Evolutionary conservation across 1,140 invertebrate species (phyloP).

Genomic region (Pantala flavescens): DNA sequence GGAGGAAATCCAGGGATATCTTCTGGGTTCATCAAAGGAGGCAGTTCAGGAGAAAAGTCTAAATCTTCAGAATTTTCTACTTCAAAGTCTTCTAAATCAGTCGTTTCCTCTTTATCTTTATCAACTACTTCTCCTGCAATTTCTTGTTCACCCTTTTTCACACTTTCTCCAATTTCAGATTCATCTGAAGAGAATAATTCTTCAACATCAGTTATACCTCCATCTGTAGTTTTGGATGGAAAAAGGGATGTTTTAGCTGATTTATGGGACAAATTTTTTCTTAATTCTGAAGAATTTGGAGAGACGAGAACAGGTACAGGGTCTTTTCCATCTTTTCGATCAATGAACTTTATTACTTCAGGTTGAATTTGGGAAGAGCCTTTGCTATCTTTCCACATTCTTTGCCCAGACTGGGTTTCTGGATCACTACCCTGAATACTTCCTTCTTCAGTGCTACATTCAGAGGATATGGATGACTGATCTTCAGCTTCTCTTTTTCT

Average conservation of each 20-base stretch:
- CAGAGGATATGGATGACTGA: not conserved
- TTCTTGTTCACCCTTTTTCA: constrained; percentile 16
- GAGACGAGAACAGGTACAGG: not conserved
- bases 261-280: not conserved
- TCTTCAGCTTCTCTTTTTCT: not conserved
- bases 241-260: not conserved
- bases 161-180: not conserved
- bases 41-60: constrained; percentile 19
- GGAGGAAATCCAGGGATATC: constrained; percentile 32
- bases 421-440: not conserved
- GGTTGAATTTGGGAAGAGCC: not conserved
- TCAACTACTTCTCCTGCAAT: not conserved
- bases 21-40: constrained; percentile 16
- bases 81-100: constrained; percentile 21
- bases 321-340: not conserved
- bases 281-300: not conserved
- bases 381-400: not conserved
- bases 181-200: constrained; percentile 27
- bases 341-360: not conserved
- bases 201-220: constrained; percentile 29
- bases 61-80: constrained; percentile 17
- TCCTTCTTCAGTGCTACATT: not conserved
- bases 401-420: not conserved
- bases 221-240: constrained; percentile 17
- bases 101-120: constrained; percentile 23